phyloP scores from a whole-genome alignment of 2,113 vertebrate species.

The Prionailurus bengalensis region DNA sequence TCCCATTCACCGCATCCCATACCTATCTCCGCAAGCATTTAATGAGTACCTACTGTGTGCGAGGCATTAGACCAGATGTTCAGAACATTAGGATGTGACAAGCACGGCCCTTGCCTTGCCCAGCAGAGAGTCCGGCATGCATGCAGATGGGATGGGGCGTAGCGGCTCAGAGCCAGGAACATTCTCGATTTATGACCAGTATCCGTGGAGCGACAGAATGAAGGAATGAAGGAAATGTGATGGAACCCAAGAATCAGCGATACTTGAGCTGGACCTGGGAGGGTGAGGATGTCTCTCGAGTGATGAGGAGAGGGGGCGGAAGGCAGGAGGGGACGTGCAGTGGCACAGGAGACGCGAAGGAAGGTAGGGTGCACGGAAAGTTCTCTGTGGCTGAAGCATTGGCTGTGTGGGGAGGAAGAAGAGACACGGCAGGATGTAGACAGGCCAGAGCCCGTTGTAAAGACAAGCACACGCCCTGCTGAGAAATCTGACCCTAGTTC shows the following conservation, averaged over 20 bases:
- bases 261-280: not conserved
- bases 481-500: not conserved
- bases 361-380: fast-evolving
- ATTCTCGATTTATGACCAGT: not conserved
- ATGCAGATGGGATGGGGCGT: fast-evolving
- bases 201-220: not conserved
- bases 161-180: not conserved
- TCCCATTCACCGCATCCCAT: not conserved
- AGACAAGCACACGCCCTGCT: not conserved
- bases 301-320: not conserved
- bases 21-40: not conserved
- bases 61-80: not conserved
- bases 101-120: not conserved
- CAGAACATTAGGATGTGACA: not conserved
- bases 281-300: not conserved
- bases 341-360: not conserved
- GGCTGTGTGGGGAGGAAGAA: too few species aligned
- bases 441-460: not conserved
- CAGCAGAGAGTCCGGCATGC: not conserved
- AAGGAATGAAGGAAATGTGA: not conserved
- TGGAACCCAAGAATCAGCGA: too few species aligned
- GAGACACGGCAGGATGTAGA: not conserved
- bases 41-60: not conserved
- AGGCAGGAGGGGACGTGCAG: not conserved
- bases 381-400: not conserved